These are phyloP conservation scores for Drosophila siamana DNA, from an alignment of 2,888 invertebrate genomes.

Conservation along the genomic window DNA sequence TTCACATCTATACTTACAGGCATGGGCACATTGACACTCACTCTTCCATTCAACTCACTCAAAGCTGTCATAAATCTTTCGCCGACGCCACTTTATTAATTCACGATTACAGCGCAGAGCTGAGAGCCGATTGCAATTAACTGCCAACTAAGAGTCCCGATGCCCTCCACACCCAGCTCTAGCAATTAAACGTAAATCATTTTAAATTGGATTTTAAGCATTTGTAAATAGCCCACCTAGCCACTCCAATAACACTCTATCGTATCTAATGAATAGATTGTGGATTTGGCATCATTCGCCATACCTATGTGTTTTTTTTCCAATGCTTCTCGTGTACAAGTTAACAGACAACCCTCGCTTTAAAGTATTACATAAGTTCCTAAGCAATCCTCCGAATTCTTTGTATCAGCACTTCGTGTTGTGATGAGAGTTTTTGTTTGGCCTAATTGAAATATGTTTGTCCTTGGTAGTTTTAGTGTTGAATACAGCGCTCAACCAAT, in stretches of 20 bases:
- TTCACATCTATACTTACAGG: slow-evolving; percentile 9
- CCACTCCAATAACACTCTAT: slow-evolving; percentile 6
- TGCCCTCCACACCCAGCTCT: slow-evolving; percentile 37
- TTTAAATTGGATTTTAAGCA: slow-evolving; percentile 75
- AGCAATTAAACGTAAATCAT: slow-evolving; percentile 70
- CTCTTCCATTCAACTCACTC: slow-evolving; percentile 3
- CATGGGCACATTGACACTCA: slow-evolving; percentile 14
- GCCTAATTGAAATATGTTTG: too few relatives aligned
- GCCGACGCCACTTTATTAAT: slow-evolving; percentile 71
- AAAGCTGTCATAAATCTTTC: slow-evolving; percentile 63
- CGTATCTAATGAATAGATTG: too few relatives aligned
- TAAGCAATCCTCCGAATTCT: too few relatives aligned
- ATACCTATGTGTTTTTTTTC: too few relatives aligned
- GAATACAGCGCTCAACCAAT: too few relatives aligned
- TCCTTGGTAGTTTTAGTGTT: too few relatives aligned
- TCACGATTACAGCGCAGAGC: slow-evolving; percentile 63
- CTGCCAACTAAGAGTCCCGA: slow-evolving; percentile 63
- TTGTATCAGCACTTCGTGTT: too few relatives aligned
- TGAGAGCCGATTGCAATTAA: slow-evolving; percentile 72
- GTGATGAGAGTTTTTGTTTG: too few relatives aligned
- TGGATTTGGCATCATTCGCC: too few relatives aligned
- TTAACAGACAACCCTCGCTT: too few relatives aligned
- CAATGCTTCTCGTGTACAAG: too few relatives aligned
- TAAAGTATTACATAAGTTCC: too few relatives aligned
- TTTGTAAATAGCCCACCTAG: slow-evolving; percentile 58